Percentiles rank a stretch among this genome's conserved stretches.
These are phyloP conservation scores for Eumaeus atala DNA, from an alignment of 1,140 invertebrate genomes.

Conservation along the genomic window DNA sequence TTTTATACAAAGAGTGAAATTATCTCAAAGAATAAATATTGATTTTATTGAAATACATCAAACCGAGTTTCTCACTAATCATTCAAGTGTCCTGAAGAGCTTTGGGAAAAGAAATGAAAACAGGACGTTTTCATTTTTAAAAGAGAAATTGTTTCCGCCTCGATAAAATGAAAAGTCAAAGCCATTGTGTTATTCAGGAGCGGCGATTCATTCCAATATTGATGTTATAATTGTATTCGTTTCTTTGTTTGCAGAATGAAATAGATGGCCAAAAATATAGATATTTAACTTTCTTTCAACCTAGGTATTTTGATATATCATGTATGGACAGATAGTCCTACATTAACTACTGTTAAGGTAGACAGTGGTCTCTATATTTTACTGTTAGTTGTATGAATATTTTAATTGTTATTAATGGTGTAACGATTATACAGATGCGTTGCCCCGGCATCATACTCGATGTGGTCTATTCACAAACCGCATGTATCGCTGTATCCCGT, in stretches of 20 bases:
- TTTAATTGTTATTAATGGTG: no score
- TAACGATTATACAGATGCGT: no score
- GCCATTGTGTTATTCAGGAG: constrained; percentile 1
- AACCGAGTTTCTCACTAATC: constrained; percentile 8
- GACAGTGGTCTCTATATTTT: no score
- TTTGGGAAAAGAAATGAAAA: constrained; percentile 11
- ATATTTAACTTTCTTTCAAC: no score
- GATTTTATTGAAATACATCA: constrained; percentile 11
- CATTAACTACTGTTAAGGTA: no score
- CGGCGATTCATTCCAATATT: background rate
- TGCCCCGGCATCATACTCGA: no score
- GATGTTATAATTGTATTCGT: background rate
- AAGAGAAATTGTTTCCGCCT: constrained; percentile 8
- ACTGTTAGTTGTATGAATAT: no score
- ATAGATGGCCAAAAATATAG: background rate
- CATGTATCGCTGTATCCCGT: no score
- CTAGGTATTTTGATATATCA: no score
- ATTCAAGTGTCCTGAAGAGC: constrained; percentile 8
- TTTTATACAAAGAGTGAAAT: constrained; percentile 4
- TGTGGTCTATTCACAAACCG: no score
- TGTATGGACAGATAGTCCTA: no score
- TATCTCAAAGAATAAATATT: constrained; percentile 2
- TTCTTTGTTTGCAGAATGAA: background rate
- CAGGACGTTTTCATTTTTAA: constrained; percentile 10
- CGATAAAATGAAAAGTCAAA: background rate